A percentile compares a stretch with the other conserved stretches of the same genome.
Conservation (phyloP, 2,888 invertebrate genomes). For the Pasiphila rectangulata region DNA sequence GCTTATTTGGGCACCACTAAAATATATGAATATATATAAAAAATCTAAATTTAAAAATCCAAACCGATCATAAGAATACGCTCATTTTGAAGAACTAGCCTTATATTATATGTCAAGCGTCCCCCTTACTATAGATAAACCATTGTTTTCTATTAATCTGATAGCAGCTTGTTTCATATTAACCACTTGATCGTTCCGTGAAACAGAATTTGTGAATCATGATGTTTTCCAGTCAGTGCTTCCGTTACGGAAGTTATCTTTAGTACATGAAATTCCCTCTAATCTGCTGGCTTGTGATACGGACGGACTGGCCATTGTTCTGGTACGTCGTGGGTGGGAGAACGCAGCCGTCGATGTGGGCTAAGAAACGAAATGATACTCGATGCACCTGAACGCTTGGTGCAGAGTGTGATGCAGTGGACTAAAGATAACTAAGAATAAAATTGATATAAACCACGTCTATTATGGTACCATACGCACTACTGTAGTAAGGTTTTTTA, state of each 20-base stretch:
- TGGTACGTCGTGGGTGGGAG: neutral
- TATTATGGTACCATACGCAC: too few species aligned
- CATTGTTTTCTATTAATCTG: slow-evolving; percentile 35
- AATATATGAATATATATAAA: too few species aligned
- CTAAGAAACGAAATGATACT: neutral
- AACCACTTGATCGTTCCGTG: slow-evolving; percentile 19
- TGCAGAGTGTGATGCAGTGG: too few species aligned
- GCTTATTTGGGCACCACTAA: too few species aligned
- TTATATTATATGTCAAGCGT: too few species aligned
- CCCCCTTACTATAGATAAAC: slow-evolving; percentile 36
- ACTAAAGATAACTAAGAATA: too few species aligned
- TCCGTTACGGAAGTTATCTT: slow-evolving; percentile 24
- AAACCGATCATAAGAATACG: too few species aligned
- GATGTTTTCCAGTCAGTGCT: slow-evolving; percentile 24
- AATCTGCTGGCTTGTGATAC: neutral
- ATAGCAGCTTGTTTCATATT: slow-evolving; percentile 27
- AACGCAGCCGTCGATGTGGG: neutral
- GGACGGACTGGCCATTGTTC: neutral
- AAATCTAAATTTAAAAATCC: too few species aligned
- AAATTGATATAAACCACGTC: too few species aligned
- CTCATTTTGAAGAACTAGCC: too few species aligned
- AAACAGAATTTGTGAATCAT: slow-evolving; percentile 19
- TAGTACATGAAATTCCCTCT: neutral
- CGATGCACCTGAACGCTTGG: too few species aligned
- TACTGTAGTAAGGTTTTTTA: too few species aligned